Base-by-base conservation (phyloP, 2,113 vertebrate species). In the Anarhynchus alexandrinus region DNA sequence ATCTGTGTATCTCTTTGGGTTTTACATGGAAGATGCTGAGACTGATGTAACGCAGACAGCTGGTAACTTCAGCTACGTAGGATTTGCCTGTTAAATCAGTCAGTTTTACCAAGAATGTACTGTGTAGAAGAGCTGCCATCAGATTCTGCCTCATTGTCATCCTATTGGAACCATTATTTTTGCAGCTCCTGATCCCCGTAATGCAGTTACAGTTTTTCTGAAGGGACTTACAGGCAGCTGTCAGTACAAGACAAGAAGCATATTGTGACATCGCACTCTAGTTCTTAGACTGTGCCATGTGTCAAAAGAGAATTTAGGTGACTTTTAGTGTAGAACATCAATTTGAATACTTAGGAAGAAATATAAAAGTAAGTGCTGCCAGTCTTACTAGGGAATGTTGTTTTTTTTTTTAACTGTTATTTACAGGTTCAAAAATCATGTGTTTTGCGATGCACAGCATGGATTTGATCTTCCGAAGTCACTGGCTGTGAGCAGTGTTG, bases 391-490 rank as follows among this genome's bases (percentile, higher is more conserved):
- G n/a, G 43, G 8, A n/a, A 45, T 73, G 15, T 40, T 67, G 21
- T 9, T 21, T 59, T 10, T 20, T 47, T 86, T 43, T 73, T 64
- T 12, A 16, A 15, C 36, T 74, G 18, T 32, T 61, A 2, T 61
- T 51, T n/a, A 34, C 96, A 99, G 99, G 96, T 98, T 98, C 86
- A 98, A 97, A 96, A 98, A 26, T 43, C 95, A 98, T 6, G 18
- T 74, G 58, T 99, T 99, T 82, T 59, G 94, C 11, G 98, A 98
- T 17, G 97, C 91, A 7, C 32, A 86, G 57, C 70, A 95, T 5
- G 98, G 98, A 38, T 99, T 99, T 92, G 98, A 98, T 52, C 97
- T 99, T 82, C 99, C 99, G 26, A 98, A 97, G 87, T 94, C 98
- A 4, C 95, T 99, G 95, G 98, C 98, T 25, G n/a, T 96, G 66